Conservation (phyloP, 1,140 invertebrate species). For the Gonatopus flavifemur region DNA sequence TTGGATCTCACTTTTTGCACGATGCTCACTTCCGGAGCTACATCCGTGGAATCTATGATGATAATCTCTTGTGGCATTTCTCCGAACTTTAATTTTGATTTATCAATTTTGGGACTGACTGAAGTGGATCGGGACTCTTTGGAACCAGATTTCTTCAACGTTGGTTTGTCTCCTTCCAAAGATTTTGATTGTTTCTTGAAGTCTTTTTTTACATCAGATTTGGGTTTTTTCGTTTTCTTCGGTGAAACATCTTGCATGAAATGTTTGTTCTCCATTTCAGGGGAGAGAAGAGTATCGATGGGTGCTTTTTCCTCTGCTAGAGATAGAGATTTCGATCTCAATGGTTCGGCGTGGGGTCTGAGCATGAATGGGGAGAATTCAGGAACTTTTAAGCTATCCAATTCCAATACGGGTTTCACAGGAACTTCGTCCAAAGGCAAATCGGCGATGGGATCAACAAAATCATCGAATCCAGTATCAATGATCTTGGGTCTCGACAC, state of each 20-base stretch:
- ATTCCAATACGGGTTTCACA: slow-evolving; percentile 51
- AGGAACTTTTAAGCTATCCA: slow-evolving; percentile 54
- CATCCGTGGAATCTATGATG: slow-evolving; percentile 54
- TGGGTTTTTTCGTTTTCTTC: slow-evolving; percentile 43
- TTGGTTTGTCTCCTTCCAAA: slow-evolving; percentile 53
- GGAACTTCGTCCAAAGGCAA: slow-evolving; percentile 55
- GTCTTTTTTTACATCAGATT: slow-evolving; percentile 50
- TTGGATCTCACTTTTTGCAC: slow-evolving; percentile 55
- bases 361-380: slow-evolving; percentile 55
- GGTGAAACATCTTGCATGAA: slow-evolving; percentile 52
- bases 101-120: slow-evolving; percentile 48
- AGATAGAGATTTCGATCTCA: slow-evolving; percentile 53
- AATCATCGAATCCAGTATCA: slow-evolving; percentile 54
- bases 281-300: slow-evolving; percentile 53
- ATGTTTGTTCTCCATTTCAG: slow-evolving; percentile 52
- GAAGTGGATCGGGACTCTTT: slow-evolving; percentile 47
- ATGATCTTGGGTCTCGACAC: slow-evolving; percentile 49
- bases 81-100: slow-evolving; percentile 53
- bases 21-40: slow-evolving; percentile 50
- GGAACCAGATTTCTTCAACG: slow-evolving; percentile 45
- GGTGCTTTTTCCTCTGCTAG: slow-evolving; percentile 56
- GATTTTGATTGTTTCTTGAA: slow-evolving; percentile 57
- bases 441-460: slow-evolving; percentile 55
- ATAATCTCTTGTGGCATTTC: slow-evolving; percentile 58
- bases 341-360: slow-evolving; percentile 49